Evolutionary conservation across 2,888 invertebrate species (phyloP).

Genomic region (Mesoligia furuncula): DNA sequence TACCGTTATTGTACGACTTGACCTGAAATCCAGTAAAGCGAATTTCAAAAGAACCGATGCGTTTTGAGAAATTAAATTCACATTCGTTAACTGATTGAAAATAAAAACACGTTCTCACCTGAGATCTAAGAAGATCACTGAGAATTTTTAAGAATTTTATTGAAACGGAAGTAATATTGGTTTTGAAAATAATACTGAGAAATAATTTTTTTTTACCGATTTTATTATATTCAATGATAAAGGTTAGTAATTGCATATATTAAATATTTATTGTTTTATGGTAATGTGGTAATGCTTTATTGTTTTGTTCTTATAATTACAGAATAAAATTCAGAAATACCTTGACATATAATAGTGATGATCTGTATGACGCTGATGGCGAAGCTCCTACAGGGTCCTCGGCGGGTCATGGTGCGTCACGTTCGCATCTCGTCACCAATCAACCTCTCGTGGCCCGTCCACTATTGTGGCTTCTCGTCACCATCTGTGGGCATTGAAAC

Average conservation of each 20-base stretch:
- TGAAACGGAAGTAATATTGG: slow-evolving; percentile 3
- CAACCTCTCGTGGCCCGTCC: slow-evolving; percentile 51
- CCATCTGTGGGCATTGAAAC: slow-evolving; percentile 66
- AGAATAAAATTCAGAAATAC: slow-evolving; percentile 69
- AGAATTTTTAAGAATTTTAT: neutral
- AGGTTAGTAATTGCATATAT: neutral
- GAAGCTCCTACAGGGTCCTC: slow-evolving; percentile 86
- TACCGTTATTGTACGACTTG: slow-evolving; percentile 27
- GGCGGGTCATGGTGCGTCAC: slow-evolving; percentile 82
- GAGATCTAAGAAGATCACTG: slow-evolving; percentile 4
- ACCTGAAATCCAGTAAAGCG: slow-evolving; percentile 33
- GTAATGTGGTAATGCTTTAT: neutral
- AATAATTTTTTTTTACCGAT: neutral
- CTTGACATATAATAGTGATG: slow-evolving; percentile 91
- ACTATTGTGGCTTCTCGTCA: slow-evolving; percentile 55
- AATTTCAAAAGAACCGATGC: slow-evolving; percentile 16
- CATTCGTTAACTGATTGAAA: slow-evolving; percentile 12
- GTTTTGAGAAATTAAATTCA: slow-evolving; percentile 27
- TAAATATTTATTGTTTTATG: too few species aligned
- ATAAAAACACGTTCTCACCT: slow-evolving; percentile 20
- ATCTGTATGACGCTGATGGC: slow-evolving; percentile 91
- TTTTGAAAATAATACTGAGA: slow-evolving; percentile 8
- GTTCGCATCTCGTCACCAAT: slow-evolving; percentile 66
- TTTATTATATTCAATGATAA: neutral
- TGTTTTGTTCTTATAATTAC: neutral